Evolutionary conservation across 2,797 vertebrate species (phyloP).

Genomic region (Oreochromis mossambicus): DNA sequence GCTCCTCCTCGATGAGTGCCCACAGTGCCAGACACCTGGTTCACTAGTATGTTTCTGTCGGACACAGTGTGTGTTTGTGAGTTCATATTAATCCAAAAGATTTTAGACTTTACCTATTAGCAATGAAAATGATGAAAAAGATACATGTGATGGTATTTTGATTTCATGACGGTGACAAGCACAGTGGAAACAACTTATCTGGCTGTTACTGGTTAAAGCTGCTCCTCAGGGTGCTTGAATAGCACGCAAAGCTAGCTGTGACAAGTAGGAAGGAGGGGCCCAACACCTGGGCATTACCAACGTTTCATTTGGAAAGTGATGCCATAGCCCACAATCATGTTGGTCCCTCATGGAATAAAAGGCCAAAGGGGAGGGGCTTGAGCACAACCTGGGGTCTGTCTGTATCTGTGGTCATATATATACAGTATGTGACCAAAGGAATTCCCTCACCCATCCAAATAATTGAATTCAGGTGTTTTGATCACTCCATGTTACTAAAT

Average conservation of each 20-base stretch:
- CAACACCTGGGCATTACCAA: neutral
- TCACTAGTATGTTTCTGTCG: rapidly evolving
- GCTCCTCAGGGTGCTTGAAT: neutral
- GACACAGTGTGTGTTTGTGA: neutral
- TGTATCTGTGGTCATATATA: neutral
- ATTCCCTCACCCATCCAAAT: rapidly evolving
- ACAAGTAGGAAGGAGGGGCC: neutral
- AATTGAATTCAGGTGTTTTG: rapidly evolving
- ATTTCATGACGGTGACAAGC: neutral
- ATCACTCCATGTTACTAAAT: neutral
- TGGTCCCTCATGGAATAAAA: neutral
- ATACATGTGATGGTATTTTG: neutral
- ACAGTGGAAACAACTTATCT: neutral
- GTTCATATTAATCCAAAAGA: neutral
- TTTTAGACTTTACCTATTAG: rapidly evolving
- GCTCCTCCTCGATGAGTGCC: neutral
- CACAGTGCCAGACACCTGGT: neutral
- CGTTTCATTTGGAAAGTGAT: neutral
- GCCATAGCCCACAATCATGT: neutral
- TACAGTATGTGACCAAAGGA: neutral
- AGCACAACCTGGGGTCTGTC: neutral
- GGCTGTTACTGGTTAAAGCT: neutral
- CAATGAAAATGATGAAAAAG: neutral
- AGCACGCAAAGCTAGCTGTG: neutral
- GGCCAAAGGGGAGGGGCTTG: neutral